phyloP scores from a whole-genome alignment of 1,140 invertebrate species.

The Drosophila sucinea region DNA sequence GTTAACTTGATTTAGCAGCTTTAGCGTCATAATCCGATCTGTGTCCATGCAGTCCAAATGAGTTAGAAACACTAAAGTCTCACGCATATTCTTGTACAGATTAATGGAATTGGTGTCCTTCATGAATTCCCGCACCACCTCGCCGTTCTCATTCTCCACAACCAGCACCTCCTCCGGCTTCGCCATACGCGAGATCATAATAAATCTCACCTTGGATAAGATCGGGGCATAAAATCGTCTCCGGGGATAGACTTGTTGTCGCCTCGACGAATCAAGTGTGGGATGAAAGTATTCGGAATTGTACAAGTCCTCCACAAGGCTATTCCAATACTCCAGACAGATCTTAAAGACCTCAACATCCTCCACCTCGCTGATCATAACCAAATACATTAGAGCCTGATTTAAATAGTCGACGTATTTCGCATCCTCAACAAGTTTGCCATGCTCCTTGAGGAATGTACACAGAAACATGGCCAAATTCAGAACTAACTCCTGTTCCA shows the following conservation, averaged over 20 bases:
- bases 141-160: slow-evolving; percentile 99
- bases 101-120: slow-evolving; percentile 99
- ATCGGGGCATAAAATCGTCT: slow-evolving; percentile 91
- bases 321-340: slow-evolving; percentile 99
- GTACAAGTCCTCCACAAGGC: slow-evolving; percentile 95
- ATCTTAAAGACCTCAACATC: slow-evolving; percentile 99
- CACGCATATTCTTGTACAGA: slow-evolving; percentile 99
- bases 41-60: slow-evolving; percentile 99
- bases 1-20: slow-evolving; percentile 99
- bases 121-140: slow-evolving; percentile 99
- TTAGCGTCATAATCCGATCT: slow-evolving; percentile 99
- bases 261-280: slow-evolving; percentile 79
- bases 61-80: slow-evolving; percentile 99
- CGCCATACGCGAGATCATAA: slow-evolving; percentile 99
- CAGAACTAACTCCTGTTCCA: slow-evolving; percentile 99
- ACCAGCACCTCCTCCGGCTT: slow-evolving; percentile 99
- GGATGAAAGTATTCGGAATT: slow-evolving; percentile 87
- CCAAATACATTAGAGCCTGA: slow-evolving; percentile 95
- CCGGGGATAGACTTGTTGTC: slow-evolving; percentile 83
- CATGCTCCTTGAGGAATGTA: slow-evolving; percentile 98
- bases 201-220: slow-evolving; percentile 95
- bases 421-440: slow-evolving; percentile 92
- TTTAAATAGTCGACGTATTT: slow-evolving; percentile 88
- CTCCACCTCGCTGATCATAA: slow-evolving; percentile 99
- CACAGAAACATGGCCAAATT: slow-evolving; percentile 99